Percentiles rank a stretch among this genome's conserved stretches.
Conservation (phyloP, 1,140 invertebrate species). For the Lasioglossum baleicum region DNA sequence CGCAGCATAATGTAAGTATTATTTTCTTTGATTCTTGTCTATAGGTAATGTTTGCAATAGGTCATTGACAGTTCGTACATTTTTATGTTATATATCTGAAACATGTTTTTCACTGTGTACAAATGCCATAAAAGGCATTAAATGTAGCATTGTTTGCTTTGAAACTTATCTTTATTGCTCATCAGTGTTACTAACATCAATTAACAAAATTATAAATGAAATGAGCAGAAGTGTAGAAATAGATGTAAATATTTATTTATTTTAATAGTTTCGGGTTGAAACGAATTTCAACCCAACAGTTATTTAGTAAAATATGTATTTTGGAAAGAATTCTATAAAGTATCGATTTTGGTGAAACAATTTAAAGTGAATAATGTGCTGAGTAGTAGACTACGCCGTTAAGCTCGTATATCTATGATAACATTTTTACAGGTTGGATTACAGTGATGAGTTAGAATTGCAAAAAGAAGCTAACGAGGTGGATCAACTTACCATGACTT, state of each 20-base stretch:
- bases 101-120: neutral
- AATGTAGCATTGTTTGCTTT: neutral
- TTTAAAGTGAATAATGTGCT: no score
- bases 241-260: neutral
- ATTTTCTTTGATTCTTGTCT: neutral
- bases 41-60: neutral
- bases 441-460: slow-evolving; percentile 67
- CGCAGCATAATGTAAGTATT: slow-evolving; percentile 51
- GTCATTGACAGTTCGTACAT: neutral
- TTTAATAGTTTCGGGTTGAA: no score
- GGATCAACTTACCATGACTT: slow-evolving; percentile 75
- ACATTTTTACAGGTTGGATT: slow-evolving; percentile 61
- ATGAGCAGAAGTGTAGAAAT: neutral
- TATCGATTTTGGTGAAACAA: no score
- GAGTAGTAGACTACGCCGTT: neutral
- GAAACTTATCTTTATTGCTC: neutral
- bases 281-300: no score
- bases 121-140: neutral
- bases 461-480: slow-evolving; percentile 59
- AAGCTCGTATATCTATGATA: neutral
- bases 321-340: no score
- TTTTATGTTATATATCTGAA: neutral
- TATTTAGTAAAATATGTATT: no score
- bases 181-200: neutral
- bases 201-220: neutral